phyloP scores from a whole-genome alignment of 2,113 vertebrate genomes.

The Cyprinus carpio region DNA sequence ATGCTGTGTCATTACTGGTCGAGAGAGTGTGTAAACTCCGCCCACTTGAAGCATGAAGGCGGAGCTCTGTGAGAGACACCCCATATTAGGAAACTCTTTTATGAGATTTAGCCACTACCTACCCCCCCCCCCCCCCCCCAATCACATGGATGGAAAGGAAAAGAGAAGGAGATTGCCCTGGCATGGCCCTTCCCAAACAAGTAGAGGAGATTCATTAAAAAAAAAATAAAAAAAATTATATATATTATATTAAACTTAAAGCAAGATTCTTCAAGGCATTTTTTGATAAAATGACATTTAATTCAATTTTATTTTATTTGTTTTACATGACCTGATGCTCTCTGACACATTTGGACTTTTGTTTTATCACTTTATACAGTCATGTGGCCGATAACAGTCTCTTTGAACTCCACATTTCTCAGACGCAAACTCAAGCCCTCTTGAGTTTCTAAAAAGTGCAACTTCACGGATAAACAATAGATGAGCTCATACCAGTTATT shows the following conservation, averaged over 20 bases:
- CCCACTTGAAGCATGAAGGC: slow-evolving; percentile 73
- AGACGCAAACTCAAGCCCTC: slow-evolving; percentile 48
- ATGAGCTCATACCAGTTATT: slow-evolving; percentile 57
- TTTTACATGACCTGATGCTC: neutral
- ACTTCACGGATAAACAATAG: slow-evolving; percentile 56
- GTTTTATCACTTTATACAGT: slow-evolving; percentile 21
- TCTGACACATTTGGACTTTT: slow-evolving; percentile 4
- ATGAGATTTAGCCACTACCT: slow-evolving; percentile 84
- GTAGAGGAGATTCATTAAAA: slow-evolving; percentile 83
- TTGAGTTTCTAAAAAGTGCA: slow-evolving; percentile 48
- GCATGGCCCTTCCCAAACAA: slow-evolving; percentile 82
- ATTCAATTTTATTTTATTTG: neutral
- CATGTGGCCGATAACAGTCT: slow-evolving; percentile 68
- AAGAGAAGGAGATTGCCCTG: slow-evolving; percentile 79
- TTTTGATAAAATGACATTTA: neutral
- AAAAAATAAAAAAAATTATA: no score
- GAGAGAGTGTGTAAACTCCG: slow-evolving; percentile 82
- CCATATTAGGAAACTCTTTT: slow-evolving; percentile 95
- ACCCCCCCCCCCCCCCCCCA: slow-evolving; percentile 39
- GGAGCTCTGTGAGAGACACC: slow-evolving; percentile 82
- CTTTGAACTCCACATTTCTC: slow-evolving; percentile 60
- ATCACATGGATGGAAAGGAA: slow-evolving; percentile 52
- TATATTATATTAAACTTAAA: slow-evolving; percentile 57
- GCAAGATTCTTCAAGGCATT: slow-evolving; percentile 44
- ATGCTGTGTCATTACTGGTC: slow-evolving; percentile 92